Base-by-base conservation (phyloP, 37 sponge, comb jelly and placozoan species). In the Crambe crambe region DNA sequence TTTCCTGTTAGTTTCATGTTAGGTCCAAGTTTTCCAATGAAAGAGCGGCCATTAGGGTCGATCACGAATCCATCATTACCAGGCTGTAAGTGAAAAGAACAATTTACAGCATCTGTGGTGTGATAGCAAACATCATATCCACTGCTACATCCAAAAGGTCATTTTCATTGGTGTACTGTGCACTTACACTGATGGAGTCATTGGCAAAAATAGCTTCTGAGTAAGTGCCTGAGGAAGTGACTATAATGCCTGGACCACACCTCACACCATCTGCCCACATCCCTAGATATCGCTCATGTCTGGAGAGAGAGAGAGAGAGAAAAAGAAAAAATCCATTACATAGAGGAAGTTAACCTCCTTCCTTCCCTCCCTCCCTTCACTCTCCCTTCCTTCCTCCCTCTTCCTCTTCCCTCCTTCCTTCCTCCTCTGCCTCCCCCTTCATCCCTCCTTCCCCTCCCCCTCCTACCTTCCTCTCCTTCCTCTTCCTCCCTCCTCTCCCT, bases 201-300 rank as follows among this genome's bases (percentile, higher is more conserved):
- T 58, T 72, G 25, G 57, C 61, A 61, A 93, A 93, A 4, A 35
- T 73, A 20, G 81, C 83, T 59, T 89, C 94, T 30, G 77, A 83
- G 74, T 90, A 93, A 2, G 84, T 93, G 31, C 94, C 94, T 38
- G 82, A 67, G 26, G 73, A 82, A 32, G 58, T 89, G 37, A 93
- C 80, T 29, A 86, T 22, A 37, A 93, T 76, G 12, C 94, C 94
- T 38, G 74, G 68, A 12, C 94, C 94, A 73, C 75, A 62, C 29
- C 59, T 31, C 37, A 75, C 30, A 18, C 72, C 80, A n/a, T 93
- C 83, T 12, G 30, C 26, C 87, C 87, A 93, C 87, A 89, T 93
- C 10, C 94, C 94, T 30, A 93, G 75, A 56, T 93, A 93, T 1
- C 94, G 79, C 42, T 86, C 76, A 42, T 83, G 80, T 34, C 94